A percentile compares a stretch with the other conserved stretches of the same genome.
These are phyloP conservation scores for Manis javanica DNA, from an alignment of 2,797 vertebrate species.

Conservation along the genomic window DNA sequence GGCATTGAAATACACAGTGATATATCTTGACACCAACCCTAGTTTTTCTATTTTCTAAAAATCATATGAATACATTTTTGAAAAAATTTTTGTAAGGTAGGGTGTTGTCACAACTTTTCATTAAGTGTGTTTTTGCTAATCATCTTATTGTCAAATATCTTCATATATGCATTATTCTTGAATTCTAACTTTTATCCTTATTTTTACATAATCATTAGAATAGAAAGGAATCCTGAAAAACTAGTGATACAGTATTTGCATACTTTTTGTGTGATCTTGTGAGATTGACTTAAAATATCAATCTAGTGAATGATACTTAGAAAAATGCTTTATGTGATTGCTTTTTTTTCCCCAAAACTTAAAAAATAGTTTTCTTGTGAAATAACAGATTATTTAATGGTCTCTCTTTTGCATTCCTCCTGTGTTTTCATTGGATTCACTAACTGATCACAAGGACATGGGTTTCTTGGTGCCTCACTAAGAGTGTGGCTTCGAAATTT, in stretches of 20 bases:
- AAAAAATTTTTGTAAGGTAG: neutral
- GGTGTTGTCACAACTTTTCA: neutral
- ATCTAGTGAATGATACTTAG: neutral
- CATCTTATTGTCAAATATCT: neutral
- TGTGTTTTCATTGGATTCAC: constrained; percentile 33
- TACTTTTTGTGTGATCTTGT: neutral
- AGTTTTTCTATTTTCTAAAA: constrained; percentile 9
- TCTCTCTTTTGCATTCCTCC: neutral
- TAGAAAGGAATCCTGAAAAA: neutral
- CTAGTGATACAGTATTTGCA: neutral
- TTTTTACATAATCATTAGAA: constrained; percentile 8
- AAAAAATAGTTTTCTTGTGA: neutral
- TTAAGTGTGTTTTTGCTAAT: neutral
- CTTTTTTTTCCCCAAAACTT: neutral
- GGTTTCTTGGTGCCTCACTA: neutral
- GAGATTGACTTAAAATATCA: neutral
- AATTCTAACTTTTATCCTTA: constrained; percentile 8
- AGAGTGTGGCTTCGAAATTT: neutral
- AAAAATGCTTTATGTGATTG: constrained; percentile 10
- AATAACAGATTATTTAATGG: neutral
- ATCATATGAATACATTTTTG: neutral
- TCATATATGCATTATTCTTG: neutral
- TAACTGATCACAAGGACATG: neutral
- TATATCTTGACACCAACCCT: neutral
- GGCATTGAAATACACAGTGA: neutral